Evolutionary conservation across 2,113 vertebrate genomes (phyloP), one percentile per base, ranked within the genome.

Genomic region (Grantiella picta): DNA sequence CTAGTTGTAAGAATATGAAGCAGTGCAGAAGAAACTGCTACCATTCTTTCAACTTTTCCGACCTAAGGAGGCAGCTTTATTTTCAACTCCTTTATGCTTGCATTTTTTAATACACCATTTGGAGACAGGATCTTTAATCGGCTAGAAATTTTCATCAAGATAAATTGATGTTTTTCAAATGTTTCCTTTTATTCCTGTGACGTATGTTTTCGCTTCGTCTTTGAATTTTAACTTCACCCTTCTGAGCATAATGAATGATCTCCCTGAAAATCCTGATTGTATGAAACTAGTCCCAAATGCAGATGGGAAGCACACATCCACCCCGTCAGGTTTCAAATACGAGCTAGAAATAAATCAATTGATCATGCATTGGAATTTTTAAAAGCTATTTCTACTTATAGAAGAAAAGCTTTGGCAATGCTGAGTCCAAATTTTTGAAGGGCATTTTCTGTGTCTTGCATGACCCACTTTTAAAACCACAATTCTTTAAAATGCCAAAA

Each of bases 401-500:
- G 27, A 90, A 89, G 17, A 71, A 92, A 95, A 93, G 15, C 31
- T 76, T 61, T 90, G 54, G 20, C 33, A 36, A 49, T 42, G 25
- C 68, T 88, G 36, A 81, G 28, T 73, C 60, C 70, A 64, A 77
- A 66, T 22, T 82, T n/a, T 54, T 87, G 36, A 78, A 82, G 69
- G 68, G 52, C 53, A 86, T 85, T 90, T 83, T 92, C 47, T 91
- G 44, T 68, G 69, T 56, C 50, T 78, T 86, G 56, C 12, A 71
- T 94, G 89, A 92, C 92, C 90, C 90, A 92, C 70, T 94, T 94
- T 91, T 77, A 59, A 85, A 95, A 73, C 56, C 60, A 66, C 60
- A 72, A 50, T 28, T 36, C 35, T 82, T 86, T 77, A 78, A 72
- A 87, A 63, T 71, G 60, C 86, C 72, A 77, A 64, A 90, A 86